These are phyloP conservation scores for Entomyzon cyanotis DNA, from an alignment of 2,113 vertebrate genomes.

Conservation along the genomic window DNA sequence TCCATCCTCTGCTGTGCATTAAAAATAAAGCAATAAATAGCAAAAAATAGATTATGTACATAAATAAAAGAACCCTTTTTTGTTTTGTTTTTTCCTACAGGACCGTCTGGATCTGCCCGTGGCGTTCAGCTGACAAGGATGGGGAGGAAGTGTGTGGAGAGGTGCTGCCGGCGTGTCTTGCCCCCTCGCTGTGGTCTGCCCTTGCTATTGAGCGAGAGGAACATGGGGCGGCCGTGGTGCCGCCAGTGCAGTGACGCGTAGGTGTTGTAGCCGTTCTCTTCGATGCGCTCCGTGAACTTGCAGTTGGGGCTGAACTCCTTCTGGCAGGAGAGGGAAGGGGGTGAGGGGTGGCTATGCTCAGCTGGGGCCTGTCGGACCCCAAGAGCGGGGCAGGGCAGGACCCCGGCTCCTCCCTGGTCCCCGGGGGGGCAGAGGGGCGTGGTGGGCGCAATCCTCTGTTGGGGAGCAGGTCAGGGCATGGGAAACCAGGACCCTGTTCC, in stretches of 20 bases:
- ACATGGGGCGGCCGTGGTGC: conserved; percentile 86
- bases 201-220: conserved; percentile 84
- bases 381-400: not conserved
- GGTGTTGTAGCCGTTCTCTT: conserved; percentile 94
- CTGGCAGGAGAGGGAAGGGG: conserved; percentile 68
- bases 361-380: not conserved
- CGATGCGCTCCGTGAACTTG: conserved; percentile 90
- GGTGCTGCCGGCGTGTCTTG: conserved; percentile 83
- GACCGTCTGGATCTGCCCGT: fast-evolving
- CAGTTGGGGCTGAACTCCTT: conserved; percentile 87
- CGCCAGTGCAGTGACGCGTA: conserved; percentile 88
- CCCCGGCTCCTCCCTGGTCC: not conserved
- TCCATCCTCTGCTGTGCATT: not conserved
- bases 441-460: not conserved
- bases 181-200: conserved; percentile 80
- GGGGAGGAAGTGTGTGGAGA: conserved; percentile 92
- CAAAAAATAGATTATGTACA: conserved; percentile 17
- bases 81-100: not conserved
- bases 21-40: conserved; percentile 56
- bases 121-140: conserved; percentile 81
- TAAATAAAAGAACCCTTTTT: conserved; percentile 14
- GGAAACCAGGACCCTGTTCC: not conserved
- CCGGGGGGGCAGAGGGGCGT: not conserved
- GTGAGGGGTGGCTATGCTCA: not conserved
- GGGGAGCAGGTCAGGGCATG: not conserved